A percentile compares a stretch with the other conserved stretches of the same genome.
Conservation (phyloP, 92 coral and sea anemone species). For the Zoanthus sociatus region DNA sequence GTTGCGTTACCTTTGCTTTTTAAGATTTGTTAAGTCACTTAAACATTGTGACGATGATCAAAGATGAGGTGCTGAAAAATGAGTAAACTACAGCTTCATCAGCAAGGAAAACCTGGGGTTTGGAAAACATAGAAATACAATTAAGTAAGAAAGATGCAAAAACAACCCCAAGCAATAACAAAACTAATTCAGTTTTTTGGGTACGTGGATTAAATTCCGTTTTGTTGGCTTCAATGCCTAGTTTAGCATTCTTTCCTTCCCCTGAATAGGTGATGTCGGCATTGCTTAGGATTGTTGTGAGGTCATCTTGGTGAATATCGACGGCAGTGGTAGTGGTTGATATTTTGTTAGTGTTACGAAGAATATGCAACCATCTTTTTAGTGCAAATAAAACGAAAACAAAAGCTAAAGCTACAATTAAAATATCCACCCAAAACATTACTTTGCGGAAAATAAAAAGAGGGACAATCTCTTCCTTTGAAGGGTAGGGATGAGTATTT, state of each 20-base stretch:
- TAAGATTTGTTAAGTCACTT: no score
- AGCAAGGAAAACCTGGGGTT: not conserved
- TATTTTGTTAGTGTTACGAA: not conserved
- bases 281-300: not conserved
- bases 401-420: not conserved
- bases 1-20: no score
- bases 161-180: conserved; percentile 5
- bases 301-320: not conserved
- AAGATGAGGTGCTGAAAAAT: conserved; percentile 17
- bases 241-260: not conserved
- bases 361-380: not conserved
- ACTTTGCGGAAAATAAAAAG: not conserved
- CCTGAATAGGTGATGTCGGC: not conserved
- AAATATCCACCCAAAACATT: not conserved
- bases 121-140: not conserved
- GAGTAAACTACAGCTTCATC: not conserved
- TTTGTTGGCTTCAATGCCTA: not conserved
- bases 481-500: no score
- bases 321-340: not conserved
- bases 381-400: not conserved
- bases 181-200: not conserved
- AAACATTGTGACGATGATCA: not conserved
- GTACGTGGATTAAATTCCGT: not conserved
- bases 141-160: not conserved
- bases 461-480: not conserved